These are phyloP conservation scores for Nebria salina DNA, from an alignment of 2,888 invertebrate genomes.

Conservation along the genomic window DNA sequence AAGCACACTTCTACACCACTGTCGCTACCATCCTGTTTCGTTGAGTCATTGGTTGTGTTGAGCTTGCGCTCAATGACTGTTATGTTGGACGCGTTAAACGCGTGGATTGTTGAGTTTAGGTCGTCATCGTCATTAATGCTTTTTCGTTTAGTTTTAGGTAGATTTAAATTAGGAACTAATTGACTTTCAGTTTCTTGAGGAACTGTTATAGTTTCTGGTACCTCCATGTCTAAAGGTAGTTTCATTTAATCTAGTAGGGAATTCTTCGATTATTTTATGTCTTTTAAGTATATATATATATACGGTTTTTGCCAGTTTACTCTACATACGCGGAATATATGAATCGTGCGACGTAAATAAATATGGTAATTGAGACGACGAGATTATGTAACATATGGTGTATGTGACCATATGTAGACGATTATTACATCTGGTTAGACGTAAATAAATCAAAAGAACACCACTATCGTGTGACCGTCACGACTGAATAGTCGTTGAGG, in stretches of 20 bases:
- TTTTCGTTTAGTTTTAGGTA: neutral
- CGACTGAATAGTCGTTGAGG: neutral
- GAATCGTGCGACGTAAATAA: too few species aligned
- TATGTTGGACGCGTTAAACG: conserved; percentile 57
- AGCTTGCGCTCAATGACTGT: conserved; percentile 57
- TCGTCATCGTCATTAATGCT: conserved; percentile 52
- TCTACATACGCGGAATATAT: too few species aligned
- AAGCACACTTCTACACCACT: conserved; percentile 80
- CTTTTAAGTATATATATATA: neutral
- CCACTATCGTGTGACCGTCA: neutral
- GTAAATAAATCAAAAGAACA: too few species aligned
- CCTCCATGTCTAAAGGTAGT: neutral
- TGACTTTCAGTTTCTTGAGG: neutral
- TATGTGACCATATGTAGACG: too few species aligned
- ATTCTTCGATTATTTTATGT: neutral
- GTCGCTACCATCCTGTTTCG: conserved; percentile 74
- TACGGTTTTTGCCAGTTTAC: too few species aligned
- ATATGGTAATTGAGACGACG: too few species aligned
- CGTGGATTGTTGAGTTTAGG: conserved; percentile 56
- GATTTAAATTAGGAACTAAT: too few species aligned
- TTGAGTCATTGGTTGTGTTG: conserved; percentile 29
- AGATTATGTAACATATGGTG: too few species aligned
- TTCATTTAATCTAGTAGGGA: neutral
- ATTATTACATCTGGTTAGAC: too few species aligned
- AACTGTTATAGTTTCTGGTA: neutral